A percentile compares a stretch with the other conserved stretches of the same genome.
These are phyloP conservation scores for Epirrhoe tristata DNA, from an alignment of 2,888 invertebrate genomes.

Conservation along the genomic window DNA sequence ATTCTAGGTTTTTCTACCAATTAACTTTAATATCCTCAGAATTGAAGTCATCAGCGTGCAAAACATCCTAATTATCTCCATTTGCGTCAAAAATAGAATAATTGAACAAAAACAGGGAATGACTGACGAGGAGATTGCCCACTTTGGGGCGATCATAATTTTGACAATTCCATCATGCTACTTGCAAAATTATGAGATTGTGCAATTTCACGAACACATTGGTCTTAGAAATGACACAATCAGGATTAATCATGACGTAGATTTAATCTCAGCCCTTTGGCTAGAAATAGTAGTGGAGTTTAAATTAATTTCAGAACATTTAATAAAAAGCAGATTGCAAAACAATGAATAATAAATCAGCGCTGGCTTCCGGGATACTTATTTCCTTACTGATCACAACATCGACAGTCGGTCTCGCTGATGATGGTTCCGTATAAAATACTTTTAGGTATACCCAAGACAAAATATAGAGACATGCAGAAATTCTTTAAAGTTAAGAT, in stretches of 20 bases:
- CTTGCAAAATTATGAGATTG: neutral
- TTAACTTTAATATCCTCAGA: conserved; percentile 20
- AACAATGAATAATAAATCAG: conserved; percentile 57
- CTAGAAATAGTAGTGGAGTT: conserved; percentile 10
- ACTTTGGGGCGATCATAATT: conserved; percentile 22
- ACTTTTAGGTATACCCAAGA: neutral
- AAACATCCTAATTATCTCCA: conserved; percentile 37
- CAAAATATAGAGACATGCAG: neutral
- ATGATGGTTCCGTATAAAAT: conserved; percentile 44
- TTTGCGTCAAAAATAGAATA: conserved; percentile 33
- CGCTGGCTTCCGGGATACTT: conserved; percentile 59
- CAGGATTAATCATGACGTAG: too few relatives aligned
- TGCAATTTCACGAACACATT: neutral
- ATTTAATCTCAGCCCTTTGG: neutral
- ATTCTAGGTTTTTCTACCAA: conserved; percentile 6
- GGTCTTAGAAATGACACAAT: too few relatives aligned
- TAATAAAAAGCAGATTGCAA: conserved; percentile 41
- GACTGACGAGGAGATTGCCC: conserved; percentile 10
- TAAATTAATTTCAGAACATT: conserved; percentile 11
- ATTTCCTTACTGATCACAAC: conserved; percentile 50
- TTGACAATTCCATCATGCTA: neutral
- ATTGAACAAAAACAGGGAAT: conserved; percentile 22
- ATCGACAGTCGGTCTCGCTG: conserved; percentile 26
- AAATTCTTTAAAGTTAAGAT: neutral
- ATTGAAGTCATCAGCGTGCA: conserved; percentile 14